Evolutionary conservation across 1,140 invertebrate genomes (phyloP), one percentile per base, ranked within the genome.

Genomic region (Drosophila mauritiana): DNA sequence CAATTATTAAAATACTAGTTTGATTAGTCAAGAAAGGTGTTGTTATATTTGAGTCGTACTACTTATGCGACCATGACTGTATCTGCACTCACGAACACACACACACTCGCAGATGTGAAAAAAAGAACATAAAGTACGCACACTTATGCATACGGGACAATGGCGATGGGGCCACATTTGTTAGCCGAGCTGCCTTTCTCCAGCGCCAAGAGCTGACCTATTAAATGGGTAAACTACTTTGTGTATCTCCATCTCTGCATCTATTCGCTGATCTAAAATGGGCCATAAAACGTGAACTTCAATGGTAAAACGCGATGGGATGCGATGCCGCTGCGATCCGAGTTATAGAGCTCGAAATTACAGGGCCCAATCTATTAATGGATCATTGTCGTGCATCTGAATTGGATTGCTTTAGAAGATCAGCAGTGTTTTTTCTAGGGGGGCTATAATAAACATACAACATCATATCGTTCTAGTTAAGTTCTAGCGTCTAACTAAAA

Each of bases 191-290:
- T 59, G 39, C 40, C 67, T 70, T 70, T 70, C 67, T 70, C 67
- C 67, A 13, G 42, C 48, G 43, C 42, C 67, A 34, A 70, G 39
- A 70, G 67, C 64, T 70, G 67, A 70, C 67, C 67, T 70, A 70
- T 70, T 70, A 70, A 70, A 70, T 70, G 67, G 65, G 34, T 57
- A 70, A 70, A 70, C 67, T 70, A 70, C 67, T 70, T 70, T 70
- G 63, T 70, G 67, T 70, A 70, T 70, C 67, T 69, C 42, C 37
- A 39, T 39, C 37, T 39, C 37, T 40, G 64, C 36, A 57, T 56
- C 67, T 70, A 70, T 70, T 40, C 67, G 40, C 65, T 70, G 65
- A 57, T 70, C 67, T 70, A 70, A 70, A 68, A 70, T 70, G 67
- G 67, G 25, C 67, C 67, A 70, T 70, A 70, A 70, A 70, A 69